A percentile compares a stretch with the other conserved stretches of the same genome.
These are phyloP conservation scores for Hemistola chrysoprasaria DNA, from an alignment of 2,888 invertebrate species.

Conservation along the genomic window DNA sequence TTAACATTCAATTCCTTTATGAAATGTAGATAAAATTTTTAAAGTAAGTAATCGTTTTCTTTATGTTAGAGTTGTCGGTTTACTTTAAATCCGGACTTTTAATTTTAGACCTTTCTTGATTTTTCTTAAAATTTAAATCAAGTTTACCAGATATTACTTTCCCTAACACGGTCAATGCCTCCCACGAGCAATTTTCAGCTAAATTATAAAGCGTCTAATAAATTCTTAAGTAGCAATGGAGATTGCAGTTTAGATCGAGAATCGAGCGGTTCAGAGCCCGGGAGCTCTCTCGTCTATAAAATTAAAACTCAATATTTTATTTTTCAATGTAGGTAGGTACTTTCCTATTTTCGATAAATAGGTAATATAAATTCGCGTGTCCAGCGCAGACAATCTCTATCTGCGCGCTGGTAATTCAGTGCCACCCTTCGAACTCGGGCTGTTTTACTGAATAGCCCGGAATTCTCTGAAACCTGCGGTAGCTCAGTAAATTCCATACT, in stretches of 20 bases:
- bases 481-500: conserved; percentile 47
- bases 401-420: conserved; percentile 54
- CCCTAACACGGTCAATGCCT: conserved; percentile 10
- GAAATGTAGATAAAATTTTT: too few relatives aligned
- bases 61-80: too few relatives aligned
- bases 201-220: conserved; percentile 31
- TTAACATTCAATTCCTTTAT: too few relatives aligned
- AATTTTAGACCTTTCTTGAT: too few relatives aligned
- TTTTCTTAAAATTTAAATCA: neutral
- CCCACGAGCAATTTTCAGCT: conserved; percentile 22
- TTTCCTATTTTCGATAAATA: conserved; percentile 34
- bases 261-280: conserved; percentile 14
- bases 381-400: conserved; percentile 45
- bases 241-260: conserved; percentile 28
- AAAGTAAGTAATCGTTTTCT: too few relatives aligned
- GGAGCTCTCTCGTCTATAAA: conserved; percentile 23
- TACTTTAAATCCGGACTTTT: too few relatives aligned
- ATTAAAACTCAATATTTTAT: conserved; percentile 27
- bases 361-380: conserved; percentile 45
- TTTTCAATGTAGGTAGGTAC: conserved; percentile 35
- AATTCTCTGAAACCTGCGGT: conserved; percentile 43
- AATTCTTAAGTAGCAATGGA: conserved; percentile 24
- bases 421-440: conserved; percentile 45
- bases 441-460: conserved; percentile 54
- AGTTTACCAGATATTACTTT: conserved; percentile 1